Evolutionary conservation across 2,888 invertebrate species (phyloP).

Genomic region (Phalera bucephala): DNA sequence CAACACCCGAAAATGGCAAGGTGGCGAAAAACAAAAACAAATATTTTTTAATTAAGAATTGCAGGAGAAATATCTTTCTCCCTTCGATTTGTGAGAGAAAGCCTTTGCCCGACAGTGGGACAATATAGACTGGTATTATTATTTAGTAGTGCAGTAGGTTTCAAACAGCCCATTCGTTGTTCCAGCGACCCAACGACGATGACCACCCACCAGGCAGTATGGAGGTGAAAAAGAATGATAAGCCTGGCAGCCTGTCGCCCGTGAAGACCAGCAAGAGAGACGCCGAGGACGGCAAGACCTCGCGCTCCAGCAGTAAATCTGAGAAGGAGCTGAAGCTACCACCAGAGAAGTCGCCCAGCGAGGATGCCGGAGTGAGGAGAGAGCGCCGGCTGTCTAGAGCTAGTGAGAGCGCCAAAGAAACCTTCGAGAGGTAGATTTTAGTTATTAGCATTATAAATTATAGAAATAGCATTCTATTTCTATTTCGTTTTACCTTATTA

Average conservation of each 20-base stretch:
- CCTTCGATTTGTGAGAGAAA: too few relatives aligned
- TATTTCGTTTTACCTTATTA: too few relatives aligned
- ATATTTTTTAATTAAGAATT: too few relatives aligned
- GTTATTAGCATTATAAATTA: background rate
- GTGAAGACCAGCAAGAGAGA: conserved; percentile 58
- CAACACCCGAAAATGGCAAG: too few relatives aligned
- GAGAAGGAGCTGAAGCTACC: conserved; percentile 66
- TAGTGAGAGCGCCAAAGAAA: conserved; percentile 69
- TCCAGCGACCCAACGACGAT: conserved; percentile 55
- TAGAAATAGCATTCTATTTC: too few relatives aligned
- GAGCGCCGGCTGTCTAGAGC: conserved; percentile 59
- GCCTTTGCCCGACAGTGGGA: too few relatives aligned
- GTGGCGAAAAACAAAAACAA: too few relatives aligned
- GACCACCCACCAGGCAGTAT: conserved; percentile 57
- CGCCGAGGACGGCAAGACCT: conserved; percentile 55
- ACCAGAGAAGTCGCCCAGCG: conserved; percentile 68
- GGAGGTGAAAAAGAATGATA: conserved; percentile 77
- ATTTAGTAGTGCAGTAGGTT: too few relatives aligned
- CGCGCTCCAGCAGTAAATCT: conserved; percentile 63
- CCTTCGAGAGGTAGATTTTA: conserved; percentile 62
- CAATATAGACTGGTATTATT: too few relatives aligned
- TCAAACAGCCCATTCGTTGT: conserved; percentile 17
- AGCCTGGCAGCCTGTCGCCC: conserved; percentile 72
- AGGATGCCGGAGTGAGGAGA: conserved; percentile 45
- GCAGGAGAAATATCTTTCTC: too few relatives aligned